Base-by-base conservation (phyloP, 1,140 invertebrate species). In the Drosophila virilis region DNA sequence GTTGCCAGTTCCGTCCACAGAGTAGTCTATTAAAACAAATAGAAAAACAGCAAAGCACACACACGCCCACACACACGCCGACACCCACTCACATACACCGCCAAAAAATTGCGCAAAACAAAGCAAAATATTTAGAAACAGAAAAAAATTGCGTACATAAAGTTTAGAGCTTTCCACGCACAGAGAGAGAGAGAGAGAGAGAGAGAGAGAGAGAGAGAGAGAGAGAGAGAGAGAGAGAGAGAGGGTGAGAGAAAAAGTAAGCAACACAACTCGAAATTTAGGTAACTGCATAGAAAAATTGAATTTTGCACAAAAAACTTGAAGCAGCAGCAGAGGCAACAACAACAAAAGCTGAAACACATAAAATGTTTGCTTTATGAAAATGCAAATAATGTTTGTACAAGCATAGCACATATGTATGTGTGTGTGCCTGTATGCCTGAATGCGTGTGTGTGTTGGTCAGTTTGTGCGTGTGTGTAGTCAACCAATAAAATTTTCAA, bases 401-500 rank as follows among this genome's bases (percentile, higher is more conserved):
- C 45, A 59, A 22, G 42, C 32, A 43, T 52, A 10, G 15, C 12
- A 13, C 32, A 9, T 2, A 4, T 50, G 6, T 45, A 12, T 59
- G 62, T 33, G 12, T 66, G 22, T 35, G 46, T 65, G 38, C 46
- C 54, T 54, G n/a, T 8, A 17, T 50, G 38, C 33, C 13, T 32
- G 45, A 7, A n/a, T 48, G 64, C 42, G 22, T 45, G 43, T 33
- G 42, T 22, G 22, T 66, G 37, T 48, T n/a, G 15, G 65, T 46
- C 10, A 15, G 54, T 48, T 2, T 51, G 12, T 65, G 37, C 54
- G 48, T 67, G 28, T 48, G n/a, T 46, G 40, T 58, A 66, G 67
- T 57, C 48, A 51, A 83, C 72, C 80, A 88, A 89, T 88, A 89
- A 80, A 88, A 88, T 77, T 89, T 84, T 89, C 84, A 80, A 88